These are phyloP conservation scores for Tenualosa thibaudeaui DNA, from an alignment of 2,797 vertebrate species.

Conservation along the genomic window DNA sequence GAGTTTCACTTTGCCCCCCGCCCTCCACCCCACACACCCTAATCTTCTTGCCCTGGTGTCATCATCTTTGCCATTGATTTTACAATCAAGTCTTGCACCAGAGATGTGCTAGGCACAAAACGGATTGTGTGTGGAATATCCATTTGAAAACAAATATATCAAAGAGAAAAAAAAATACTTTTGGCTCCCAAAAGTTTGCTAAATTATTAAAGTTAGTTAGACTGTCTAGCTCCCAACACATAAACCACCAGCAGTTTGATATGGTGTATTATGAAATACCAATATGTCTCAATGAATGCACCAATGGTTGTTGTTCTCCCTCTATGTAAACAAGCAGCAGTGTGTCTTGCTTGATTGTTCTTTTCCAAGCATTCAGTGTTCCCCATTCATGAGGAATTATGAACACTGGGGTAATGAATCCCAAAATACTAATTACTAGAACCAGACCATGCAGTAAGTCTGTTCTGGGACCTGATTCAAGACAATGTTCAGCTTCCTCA, in stretches of 20 bases:
- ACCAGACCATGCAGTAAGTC: background rate
- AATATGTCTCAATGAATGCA: background rate
- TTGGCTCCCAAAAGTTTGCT: background rate
- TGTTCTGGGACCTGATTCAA: conserved; percentile 12
- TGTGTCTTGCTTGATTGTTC: background rate
- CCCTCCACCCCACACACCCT: background rate
- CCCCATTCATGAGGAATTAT: conserved; percentile 19
- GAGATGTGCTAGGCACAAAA: background rate
- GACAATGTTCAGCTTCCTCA: background rate
- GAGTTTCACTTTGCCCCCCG: background rate
- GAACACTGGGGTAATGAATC: background rate
- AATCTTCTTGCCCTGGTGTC: background rate
- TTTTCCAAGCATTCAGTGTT: background rate
- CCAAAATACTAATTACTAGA: background rate
- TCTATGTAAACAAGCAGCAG: background rate
- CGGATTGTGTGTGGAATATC: background rate
- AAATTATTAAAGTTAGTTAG: background rate
- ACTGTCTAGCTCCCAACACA: background rate
- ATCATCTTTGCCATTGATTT: conserved; percentile 3
- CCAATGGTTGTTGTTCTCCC: background rate
- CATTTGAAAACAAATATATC: background rate
- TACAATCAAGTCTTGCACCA: background rate
- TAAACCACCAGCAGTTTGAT: background rate
- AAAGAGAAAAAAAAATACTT: background rate
- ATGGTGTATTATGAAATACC: background rate